Percentiles rank a stretch among this genome's conserved stretches.
phyloP scores from a whole-genome alignment of 2,888 invertebrate species.

The Dicyrtoma fusca region DNA sequence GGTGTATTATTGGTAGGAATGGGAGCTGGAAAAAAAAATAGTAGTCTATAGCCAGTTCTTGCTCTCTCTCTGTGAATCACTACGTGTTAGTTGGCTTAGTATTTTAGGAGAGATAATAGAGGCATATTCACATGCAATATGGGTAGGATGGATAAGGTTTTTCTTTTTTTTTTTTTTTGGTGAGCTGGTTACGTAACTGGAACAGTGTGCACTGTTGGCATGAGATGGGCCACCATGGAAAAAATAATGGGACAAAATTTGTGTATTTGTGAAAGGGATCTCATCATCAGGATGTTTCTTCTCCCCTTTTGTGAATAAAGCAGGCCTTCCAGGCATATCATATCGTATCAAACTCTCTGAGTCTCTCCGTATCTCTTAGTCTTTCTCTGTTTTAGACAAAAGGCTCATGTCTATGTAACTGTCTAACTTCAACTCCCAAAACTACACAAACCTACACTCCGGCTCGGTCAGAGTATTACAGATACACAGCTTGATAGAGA shows the following conservation, averaged over 20 bases:
- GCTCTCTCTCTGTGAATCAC: constrained; percentile 3
- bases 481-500: no score
- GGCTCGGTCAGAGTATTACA: no score
- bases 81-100: not conserved
- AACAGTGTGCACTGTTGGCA: constrained; percentile 1
- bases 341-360: constrained; percentile 45
- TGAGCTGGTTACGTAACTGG: no score
- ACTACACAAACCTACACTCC: constrained; percentile 11
- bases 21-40: no score
- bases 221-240: constrained; percentile 29
- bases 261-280: constrained; percentile 51
- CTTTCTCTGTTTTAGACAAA: constrained; percentile 27
- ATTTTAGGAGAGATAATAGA: no score
- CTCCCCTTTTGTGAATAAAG: constrained; percentile 49
- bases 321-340: constrained; percentile 46
- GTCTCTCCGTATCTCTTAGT: constrained; percentile 17
- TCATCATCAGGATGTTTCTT: constrained; percentile 49
- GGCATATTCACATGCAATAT: no score
- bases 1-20: no score
- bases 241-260: constrained; percentile 42
- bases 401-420: constrained; percentile 12
- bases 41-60: not conserved
- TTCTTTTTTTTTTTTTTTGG: no score
- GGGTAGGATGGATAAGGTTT: no score
- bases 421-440: not conserved